Base-by-base conservation (phyloP, 2,797 vertebrate species). In the Sebastes baramenuke region DNA sequence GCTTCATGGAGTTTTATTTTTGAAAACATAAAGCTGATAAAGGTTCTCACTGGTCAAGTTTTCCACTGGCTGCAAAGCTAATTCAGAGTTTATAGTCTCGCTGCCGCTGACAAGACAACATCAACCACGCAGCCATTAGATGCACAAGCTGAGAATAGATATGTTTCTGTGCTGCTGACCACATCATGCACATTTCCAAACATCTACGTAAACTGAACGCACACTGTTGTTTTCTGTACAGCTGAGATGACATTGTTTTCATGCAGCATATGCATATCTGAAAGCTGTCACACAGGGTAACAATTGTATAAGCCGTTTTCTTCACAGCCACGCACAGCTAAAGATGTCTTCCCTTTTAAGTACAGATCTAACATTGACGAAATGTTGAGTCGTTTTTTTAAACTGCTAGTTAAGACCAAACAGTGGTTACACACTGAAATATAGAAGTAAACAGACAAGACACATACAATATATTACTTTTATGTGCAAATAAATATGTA, bases 401-500 rank as follows among this genome's bases (percentile, higher is more conserved):
- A 79, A 81, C 65, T 58, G 54, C 70, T 54, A 76, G 56, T 80
- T 46, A 81, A 82, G 80, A 83, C 54, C 69, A 77, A 82, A 75
- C 52, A 67, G 65, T 66, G 83, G 78, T 85, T 75, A 59, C 9
- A 71, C 82, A 82, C 49, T 71, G 58, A 83, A 75, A 81, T 73
- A 68, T 24, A 82, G 66, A 86, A 76, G 75, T 84, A 84, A 91
- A 88, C 80, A 81, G 81, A 93, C 71, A 91, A 89, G 79, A 94
- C 82, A 83, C 54, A 29, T 62, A 91, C 34, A 86, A 82, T 60
- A 82, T 73, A 67, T 85, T 83, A 86, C 13, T 77, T 80, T 80
- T 64, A 91, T 93, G 95, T 94, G 94, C 93, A 95, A 95, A 94
- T 91, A 92, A 94, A 95, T 89, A 91, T 87, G 87, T 91, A 93